phyloP scores from a whole-genome alignment of 2,113 vertebrate species.

The Podilymbus podiceps region DNA sequence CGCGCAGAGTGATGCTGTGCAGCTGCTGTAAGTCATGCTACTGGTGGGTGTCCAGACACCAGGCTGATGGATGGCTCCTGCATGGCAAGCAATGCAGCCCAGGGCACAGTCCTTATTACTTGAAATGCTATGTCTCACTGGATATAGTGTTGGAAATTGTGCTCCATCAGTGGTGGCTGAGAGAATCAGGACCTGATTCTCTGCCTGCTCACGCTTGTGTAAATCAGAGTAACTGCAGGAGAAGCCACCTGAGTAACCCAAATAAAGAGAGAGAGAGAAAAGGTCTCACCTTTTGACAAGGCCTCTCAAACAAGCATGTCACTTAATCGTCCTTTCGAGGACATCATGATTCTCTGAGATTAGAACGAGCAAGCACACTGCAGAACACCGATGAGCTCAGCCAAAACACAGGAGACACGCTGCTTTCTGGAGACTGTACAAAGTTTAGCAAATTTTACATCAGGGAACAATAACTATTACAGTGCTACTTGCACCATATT shows the following conservation, averaged over 20 bases:
- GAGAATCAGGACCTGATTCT: not conserved
- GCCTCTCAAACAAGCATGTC: not conserved
- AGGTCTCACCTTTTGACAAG: not conserved
- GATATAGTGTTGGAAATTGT: not conserved
- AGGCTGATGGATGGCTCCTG: not conserved
- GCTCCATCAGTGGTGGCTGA: not conserved
- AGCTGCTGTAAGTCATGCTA: not conserved
- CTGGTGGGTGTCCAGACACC: not conserved
- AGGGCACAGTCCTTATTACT: not conserved
- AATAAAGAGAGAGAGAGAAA: not conserved
- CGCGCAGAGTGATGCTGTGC: not conserved
- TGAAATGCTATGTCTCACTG: not conserved
- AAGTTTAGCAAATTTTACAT: not conserved
- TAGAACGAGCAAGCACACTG: not conserved
- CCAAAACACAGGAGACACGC: not conserved
- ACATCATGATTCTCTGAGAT: not conserved
- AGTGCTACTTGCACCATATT: not conserved
- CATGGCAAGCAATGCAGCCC: fast-evolving
- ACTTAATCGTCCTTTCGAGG: not conserved
- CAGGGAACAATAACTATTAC: not conserved
- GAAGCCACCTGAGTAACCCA: not conserved
- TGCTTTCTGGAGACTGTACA: not conserved
- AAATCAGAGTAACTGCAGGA: not conserved
- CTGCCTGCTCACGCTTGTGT: not conserved
- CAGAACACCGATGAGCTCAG: not conserved